A percentile compares a stretch with the other conserved stretches of the same genome.
Evolutionary conservation across 2,113 vertebrate species (phyloP).

Genomic region (Malurus melanocephalus): DNA sequence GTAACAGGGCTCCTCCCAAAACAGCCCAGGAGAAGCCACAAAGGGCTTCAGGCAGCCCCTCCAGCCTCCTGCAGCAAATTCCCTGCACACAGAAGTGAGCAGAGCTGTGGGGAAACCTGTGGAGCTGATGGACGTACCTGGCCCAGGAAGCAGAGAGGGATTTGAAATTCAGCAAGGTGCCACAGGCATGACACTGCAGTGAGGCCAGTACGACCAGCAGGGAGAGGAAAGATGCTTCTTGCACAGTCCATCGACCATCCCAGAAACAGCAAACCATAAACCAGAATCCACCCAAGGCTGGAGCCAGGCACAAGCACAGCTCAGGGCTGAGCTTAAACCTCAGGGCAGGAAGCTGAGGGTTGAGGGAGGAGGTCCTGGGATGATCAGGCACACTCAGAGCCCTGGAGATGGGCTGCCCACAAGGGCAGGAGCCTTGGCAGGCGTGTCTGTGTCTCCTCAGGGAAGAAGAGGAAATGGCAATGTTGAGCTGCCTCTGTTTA

Average conservation of each 20-base stretch:
- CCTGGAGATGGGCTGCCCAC: background rate
- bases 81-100: rapidly evolving
- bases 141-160: background rate
- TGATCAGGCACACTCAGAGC: background rate
- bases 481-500: background rate
- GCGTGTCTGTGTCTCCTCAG: rapidly evolving
- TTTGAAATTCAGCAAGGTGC: background rate
- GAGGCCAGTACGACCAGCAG: background rate
- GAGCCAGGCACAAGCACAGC: no score
- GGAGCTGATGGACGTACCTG: background rate
- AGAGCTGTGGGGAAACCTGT: background rate
- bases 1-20: background rate
- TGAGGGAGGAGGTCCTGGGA: background rate
- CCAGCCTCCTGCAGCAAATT: background rate
- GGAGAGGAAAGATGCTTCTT: background rate
- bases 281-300: background rate
- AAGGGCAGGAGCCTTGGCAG: background rate
- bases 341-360: background rate
- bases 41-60: background rate
- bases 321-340: background rate
- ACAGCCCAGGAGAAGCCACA: background rate
- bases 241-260: background rate
- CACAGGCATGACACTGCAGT: background rate
- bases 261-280: background rate
- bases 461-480: background rate